Evolutionary conservation across 1,140 invertebrate genomes (phyloP).

Genomic region (Drosophila lini): DNA sequence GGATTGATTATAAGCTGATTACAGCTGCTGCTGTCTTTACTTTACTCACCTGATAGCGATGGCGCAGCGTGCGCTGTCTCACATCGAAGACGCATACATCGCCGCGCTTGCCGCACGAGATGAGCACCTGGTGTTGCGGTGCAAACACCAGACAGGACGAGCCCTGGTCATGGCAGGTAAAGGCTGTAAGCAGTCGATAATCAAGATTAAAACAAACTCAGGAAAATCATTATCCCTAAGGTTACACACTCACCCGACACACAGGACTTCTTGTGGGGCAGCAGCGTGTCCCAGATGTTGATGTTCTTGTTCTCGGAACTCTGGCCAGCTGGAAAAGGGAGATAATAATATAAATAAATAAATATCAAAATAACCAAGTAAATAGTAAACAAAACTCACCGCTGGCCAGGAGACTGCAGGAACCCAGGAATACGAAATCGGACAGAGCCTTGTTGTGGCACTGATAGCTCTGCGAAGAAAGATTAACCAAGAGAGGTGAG

Average conservation of each 20-base stretch:
- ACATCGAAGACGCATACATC: conserved; percentile 98
- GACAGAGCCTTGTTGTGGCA: conserved; percentile 99
- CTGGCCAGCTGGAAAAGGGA: conserved; percentile 90
- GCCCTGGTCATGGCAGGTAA: conserved; percentile 96
- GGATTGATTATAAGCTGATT: rapidly evolving
- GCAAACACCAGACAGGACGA: conserved; percentile 95
- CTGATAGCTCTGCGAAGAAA: conserved; percentile 92
- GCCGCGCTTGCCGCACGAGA: conserved; percentile 98
- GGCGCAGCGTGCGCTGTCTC: conserved; percentile 93
- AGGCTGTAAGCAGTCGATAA: conserved; percentile 85
- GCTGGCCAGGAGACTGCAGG: conserved; percentile 98
- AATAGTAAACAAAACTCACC: conserved; percentile 80
- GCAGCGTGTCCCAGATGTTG: conserved; percentile 98
- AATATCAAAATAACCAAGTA: background rate
- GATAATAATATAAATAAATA: background rate
- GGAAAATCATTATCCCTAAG: background rate
- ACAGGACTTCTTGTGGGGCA: conserved; percentile 96
- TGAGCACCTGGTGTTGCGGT: conserved; percentile 94
- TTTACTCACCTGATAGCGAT: conserved; percentile 89
- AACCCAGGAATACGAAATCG: conserved; percentile 99
- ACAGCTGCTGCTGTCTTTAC: background rate
- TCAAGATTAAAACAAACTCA: background rate
- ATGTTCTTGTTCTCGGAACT: conserved; percentile 98
- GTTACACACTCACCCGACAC: conserved; percentile 89
- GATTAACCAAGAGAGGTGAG: background rate